Evolutionary conservation across 2,888 invertebrate genomes (phyloP).

Genomic region (Agrotis segetum): DNA sequence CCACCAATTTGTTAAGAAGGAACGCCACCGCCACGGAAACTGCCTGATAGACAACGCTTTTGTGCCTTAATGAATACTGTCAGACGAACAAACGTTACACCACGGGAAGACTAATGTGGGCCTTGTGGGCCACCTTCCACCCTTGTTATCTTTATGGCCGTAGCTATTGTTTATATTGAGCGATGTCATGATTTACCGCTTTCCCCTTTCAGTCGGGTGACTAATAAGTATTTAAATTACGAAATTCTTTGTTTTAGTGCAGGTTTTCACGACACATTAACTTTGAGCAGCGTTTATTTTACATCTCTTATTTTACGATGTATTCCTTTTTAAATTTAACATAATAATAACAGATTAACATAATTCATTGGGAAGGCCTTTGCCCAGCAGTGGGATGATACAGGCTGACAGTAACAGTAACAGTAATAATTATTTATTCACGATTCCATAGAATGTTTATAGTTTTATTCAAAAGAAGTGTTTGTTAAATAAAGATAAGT

Average conservation of each 20-base stretch:
- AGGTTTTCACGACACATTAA: background rate
- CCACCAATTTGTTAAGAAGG: conserved; percentile 84
- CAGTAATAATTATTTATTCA: no score
- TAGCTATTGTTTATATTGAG: conserved; percentile 81
- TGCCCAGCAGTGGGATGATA: no score
- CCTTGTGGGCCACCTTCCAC: conserved; percentile 81
- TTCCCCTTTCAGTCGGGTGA: conserved; percentile 48
- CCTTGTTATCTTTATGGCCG: conserved; percentile 82
- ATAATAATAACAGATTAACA: no score
- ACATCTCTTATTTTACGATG: background rate
- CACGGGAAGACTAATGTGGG: conserved; percentile 81
- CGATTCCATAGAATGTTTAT: no score
- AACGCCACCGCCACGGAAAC: conserved; percentile 78
- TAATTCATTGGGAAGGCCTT: no score
- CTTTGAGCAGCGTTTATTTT: background rate
- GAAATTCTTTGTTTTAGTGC: conserved; percentile 26
- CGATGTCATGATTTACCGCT: conserved; percentile 76
- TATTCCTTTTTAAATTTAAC: no score
- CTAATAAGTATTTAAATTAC: conserved; percentile 46
- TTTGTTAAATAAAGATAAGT: no score
- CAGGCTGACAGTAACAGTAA: no score
- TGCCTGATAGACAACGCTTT: conserved; percentile 85
- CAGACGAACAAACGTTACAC: conserved; percentile 83
- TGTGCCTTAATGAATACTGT: conserved; percentile 88
- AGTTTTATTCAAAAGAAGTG: no score